Evolutionary conservation across 2,888 invertebrate species (phyloP).

Genomic region (Sturmia bella): DNA sequence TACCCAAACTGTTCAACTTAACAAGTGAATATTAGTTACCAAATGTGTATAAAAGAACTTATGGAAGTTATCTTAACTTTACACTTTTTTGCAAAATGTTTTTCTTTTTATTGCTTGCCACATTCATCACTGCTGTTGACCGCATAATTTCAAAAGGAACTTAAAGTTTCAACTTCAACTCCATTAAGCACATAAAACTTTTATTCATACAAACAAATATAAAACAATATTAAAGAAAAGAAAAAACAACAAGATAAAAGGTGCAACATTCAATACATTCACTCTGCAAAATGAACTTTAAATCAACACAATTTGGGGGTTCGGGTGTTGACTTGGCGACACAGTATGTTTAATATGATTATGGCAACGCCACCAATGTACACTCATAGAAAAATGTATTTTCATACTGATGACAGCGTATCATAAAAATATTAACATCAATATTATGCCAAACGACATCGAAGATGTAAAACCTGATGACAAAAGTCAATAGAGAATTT

Average conservation of each 20-base stretch:
- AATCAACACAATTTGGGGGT: neutral
- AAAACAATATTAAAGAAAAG: neutral
- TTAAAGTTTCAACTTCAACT: constrained; percentile 67
- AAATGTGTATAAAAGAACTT: constrained; percentile 60
- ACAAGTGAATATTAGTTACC: constrained; percentile 64
- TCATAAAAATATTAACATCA: no score
- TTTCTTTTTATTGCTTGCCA: constrained; percentile 62
- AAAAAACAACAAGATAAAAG: constrained; percentile 5
- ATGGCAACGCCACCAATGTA: constrained; percentile 24
- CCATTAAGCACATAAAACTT: constrained; percentile 68
- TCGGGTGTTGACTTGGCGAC: constrained; percentile 45
- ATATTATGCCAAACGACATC: no score
- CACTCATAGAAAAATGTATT: no score
- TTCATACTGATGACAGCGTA: no score
- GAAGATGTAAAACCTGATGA: no score
- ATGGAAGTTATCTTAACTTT: constrained; percentile 69
- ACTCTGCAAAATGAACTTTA: neutral
- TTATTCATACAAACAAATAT: neutral
- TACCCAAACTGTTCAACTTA: constrained; percentile 41
- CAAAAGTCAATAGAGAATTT: no score
- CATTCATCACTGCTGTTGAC: constrained; percentile 69
- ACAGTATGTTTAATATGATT: constrained; percentile 40
- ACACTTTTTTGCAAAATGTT: constrained; percentile 62
- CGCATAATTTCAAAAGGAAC: constrained; percentile 67
- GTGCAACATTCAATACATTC: constrained; percentile 11